These are phyloP conservation scores for Folsomia candida DNA, from an alignment of 2,888 invertebrate species.

Conservation along the genomic window DNA sequence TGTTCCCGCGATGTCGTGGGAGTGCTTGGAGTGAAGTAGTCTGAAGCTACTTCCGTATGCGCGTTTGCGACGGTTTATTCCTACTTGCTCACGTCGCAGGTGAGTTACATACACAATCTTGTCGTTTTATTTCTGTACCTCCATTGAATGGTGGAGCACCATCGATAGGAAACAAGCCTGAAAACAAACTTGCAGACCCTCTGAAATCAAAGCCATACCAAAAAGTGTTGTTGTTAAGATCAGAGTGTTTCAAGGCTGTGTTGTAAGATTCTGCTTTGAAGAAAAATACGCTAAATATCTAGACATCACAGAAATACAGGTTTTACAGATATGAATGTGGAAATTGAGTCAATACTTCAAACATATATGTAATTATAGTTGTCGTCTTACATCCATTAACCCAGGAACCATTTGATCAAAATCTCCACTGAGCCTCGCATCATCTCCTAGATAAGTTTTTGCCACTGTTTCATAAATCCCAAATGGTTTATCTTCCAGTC, in stretches of 20 bases:
- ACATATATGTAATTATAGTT: not conserved
- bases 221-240: constrained; percentile 54
- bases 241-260: constrained; percentile 54
- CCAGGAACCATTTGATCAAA: constrained; percentile 57
- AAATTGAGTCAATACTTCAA: not conserved
- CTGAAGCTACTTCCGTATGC: no score
- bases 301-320: no score
- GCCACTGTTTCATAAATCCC: constrained; percentile 55
- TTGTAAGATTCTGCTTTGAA: constrained; percentile 58
- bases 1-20: no score
- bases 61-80: no score
- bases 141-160: constrained; percentile 25
- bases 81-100: no score
- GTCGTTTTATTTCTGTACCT: no score
- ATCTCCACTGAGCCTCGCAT: constrained; percentile 53
- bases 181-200: constrained; percentile 53
- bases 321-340: no score
- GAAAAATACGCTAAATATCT: constrained; percentile 56
- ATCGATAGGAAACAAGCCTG: constrained; percentile 45
- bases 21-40: no score
- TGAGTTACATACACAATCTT: no score
- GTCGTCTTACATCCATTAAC: constrained; percentile 54
- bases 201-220: constrained; percentile 59
- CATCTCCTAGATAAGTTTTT: constrained; percentile 55
- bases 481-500: no score